Conservation (phyloP, 2,888 invertebrate genomes). For the Leptopilina drosophilae region DNA sequence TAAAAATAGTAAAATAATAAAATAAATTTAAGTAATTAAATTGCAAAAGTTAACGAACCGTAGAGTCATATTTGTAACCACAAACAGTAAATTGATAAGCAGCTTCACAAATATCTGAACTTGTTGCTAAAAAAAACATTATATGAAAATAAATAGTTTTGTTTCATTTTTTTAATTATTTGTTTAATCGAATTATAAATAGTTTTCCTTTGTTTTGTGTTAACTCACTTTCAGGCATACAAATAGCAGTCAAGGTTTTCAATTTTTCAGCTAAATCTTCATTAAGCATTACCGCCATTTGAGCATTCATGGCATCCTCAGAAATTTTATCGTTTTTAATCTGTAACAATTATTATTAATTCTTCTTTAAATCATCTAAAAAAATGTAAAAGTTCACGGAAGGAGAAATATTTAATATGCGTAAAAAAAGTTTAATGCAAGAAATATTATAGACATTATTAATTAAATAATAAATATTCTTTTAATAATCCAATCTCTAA, state of each 20-base stretch:
- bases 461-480: no score
- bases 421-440: no score
- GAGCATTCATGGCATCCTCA: not conserved
- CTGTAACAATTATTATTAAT: not conserved
- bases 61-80: constrained; percentile 43
- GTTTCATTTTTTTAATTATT: no score
- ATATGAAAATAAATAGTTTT: no score
- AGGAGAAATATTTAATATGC: no score
- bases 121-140: constrained; percentile 17
- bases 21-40: not conserved
- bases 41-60: constrained; percentile 27
- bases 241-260: not conserved
- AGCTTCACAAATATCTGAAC: constrained; percentile 43
- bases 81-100: constrained; percentile 51
- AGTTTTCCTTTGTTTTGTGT: not conserved
- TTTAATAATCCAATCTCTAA: no score
- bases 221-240: not conserved
- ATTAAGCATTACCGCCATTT: not conserved
- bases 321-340: constrained; percentile 38
- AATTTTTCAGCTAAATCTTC: constrained; percentile 17
- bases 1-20: not conserved
- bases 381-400: no score
- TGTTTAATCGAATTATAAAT: no score
- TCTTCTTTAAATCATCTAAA: no score
- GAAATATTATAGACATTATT: no score